phyloP scores from a whole-genome alignment of 2,888 invertebrate genomes.

The Zygogramma bicolorata region DNA sequence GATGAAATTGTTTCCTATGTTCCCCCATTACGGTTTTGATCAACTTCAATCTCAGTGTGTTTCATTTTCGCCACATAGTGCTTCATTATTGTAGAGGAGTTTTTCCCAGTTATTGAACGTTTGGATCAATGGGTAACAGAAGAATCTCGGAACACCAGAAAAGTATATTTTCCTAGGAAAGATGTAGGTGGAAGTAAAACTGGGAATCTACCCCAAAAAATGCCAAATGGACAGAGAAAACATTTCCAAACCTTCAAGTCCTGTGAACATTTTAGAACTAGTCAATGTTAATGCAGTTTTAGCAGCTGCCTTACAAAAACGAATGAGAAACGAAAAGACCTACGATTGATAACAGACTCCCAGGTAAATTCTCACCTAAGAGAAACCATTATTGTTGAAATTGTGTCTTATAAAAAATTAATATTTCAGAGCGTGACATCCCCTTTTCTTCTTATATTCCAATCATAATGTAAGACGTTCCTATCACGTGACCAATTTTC shows the following conservation, averaged over 20 bases:
- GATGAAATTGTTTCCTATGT: too few relatives aligned
- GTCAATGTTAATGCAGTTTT: slow-evolving; percentile 86
- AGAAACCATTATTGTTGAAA: not conserved
- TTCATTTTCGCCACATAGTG: too few relatives aligned
- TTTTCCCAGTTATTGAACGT: slow-evolving; percentile 88
- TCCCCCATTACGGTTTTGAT: too few relatives aligned
- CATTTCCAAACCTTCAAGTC: slow-evolving; percentile 69
- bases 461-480: too few relatives aligned
- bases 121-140: slow-evolving; percentile 99
- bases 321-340: slow-evolving; percentile 84
- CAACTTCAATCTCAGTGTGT: too few relatives aligned
- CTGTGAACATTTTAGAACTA: slow-evolving; percentile 70
- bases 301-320: slow-evolving; percentile 87
- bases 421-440: too few relatives aligned
- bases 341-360: slow-evolving; percentile 69
- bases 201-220: slow-evolving; percentile 86
- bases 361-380: not conserved
- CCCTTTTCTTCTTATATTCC: too few relatives aligned
- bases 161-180: slow-evolving; percentile 90
- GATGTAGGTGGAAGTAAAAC: slow-evolving; percentile 74
- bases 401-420: not conserved
- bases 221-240: slow-evolving; percentile 66
- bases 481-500: too few relatives aligned
- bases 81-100: too few relatives aligned
- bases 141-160: slow-evolving; percentile 91